phyloP scores from a whole-genome alignment of 2,113 vertebrate genomes.

The Istiophorus platypterus region DNA sequence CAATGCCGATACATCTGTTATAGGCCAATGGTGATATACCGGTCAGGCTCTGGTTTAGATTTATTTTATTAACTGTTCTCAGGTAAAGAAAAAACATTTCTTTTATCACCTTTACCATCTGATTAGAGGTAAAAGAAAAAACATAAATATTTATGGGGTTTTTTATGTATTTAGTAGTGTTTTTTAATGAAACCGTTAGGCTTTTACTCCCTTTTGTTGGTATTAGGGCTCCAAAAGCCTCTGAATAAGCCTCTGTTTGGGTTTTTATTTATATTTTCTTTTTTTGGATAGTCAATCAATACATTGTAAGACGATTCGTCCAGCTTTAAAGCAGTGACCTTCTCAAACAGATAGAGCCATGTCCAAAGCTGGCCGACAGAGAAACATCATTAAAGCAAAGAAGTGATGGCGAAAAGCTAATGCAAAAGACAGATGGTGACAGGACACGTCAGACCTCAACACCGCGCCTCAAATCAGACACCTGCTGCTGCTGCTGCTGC shows the following conservation, averaged over 20 bases:
- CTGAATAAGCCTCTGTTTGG: not conserved
- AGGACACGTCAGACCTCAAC: conserved; percentile 40
- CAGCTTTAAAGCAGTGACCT: conserved; percentile 38
- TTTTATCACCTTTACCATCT: not conserved
- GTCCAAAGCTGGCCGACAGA: not conserved
- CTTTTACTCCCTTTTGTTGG: not conserved
- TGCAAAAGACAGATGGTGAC: conserved; percentile 11
- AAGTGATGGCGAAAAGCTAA: conserved; percentile 19
- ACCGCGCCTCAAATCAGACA: conserved; percentile 44
- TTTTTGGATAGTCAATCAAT: conserved; percentile 40
- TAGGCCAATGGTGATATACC: too few relatives aligned
- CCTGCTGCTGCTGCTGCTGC: conserved; percentile 46
- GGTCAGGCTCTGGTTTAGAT: too few relatives aligned
- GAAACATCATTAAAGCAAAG: conserved; percentile 65
- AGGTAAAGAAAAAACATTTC: not conserved
- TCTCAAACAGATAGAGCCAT: conserved; percentile 8
- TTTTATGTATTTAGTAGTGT: conserved; percentile 1
- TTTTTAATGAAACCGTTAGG: not conserved
- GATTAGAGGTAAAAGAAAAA: not conserved
- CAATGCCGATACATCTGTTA: too few relatives aligned
- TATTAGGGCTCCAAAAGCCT: not conserved
- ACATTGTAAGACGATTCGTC: conserved; percentile 26
- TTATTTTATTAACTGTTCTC: too few relatives aligned
- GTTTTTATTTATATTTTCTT: too few relatives aligned
- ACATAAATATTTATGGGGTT: not conserved